Evolutionary conservation across 2,797 vertebrate genomes (phyloP).

Genomic region (Anomalospiza imberbis): DNA sequence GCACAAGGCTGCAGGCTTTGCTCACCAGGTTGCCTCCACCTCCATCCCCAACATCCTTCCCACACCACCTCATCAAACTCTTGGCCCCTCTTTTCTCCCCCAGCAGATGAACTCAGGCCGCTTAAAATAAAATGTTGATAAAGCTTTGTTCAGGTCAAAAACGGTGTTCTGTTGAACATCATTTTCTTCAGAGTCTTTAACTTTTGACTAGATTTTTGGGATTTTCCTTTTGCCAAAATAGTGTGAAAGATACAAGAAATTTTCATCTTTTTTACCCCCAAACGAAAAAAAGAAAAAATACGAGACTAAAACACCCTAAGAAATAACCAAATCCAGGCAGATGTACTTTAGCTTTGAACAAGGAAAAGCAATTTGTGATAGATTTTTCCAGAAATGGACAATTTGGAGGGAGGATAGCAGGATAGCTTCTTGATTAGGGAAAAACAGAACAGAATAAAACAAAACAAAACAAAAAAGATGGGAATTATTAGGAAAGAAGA

Average conservation of each 20-base stretch:
- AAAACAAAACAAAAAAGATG: background rate
- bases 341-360: background rate
- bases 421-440: background rate
- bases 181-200: background rate
- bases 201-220: background rate
- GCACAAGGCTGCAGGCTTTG: background rate
- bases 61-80: background rate
- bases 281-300: background rate
- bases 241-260: background rate
- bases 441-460: no score
- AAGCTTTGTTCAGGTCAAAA: background rate
- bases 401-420: background rate
- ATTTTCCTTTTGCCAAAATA: background rate
- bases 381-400: background rate
- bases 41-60: background rate
- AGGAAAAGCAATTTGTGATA: background rate
- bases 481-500: background rate
- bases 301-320: background rate
- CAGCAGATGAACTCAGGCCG: rapidly evolving
- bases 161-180: background rate
- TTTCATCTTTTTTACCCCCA: background rate
- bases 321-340: background rate
- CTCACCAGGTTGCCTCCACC: background rate
- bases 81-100: background rate
- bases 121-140: background rate